Percentiles rank a stretch among this genome's conserved stretches.
Evolutionary conservation across 30 jellyfish, hydroid and myxozoan genomes (phyloP).

Genomic region (Chrysaora quinquecirrha): DNA sequence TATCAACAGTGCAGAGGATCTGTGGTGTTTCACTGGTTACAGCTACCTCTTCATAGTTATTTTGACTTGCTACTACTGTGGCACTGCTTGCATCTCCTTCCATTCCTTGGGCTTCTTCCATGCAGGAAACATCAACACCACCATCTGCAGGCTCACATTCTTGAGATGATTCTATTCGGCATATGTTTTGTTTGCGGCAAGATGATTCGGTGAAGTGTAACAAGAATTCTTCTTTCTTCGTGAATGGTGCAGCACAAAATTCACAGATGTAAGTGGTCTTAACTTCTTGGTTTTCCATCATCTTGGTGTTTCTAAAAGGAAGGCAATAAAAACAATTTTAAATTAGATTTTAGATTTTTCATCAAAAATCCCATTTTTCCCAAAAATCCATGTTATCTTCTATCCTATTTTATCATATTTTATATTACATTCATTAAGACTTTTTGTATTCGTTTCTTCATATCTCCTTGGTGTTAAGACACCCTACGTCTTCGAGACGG

Average conservation of each 20-base stretch:
- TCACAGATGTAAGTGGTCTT: constrained; percentile 45
- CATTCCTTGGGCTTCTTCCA: neutral
- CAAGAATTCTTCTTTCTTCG: constrained; percentile 50
- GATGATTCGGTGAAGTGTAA: constrained; percentile 61
- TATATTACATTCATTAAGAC: too few species aligned
- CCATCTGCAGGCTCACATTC: neutral
- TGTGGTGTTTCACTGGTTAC: constrained; percentile 33
- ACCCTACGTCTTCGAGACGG: too few species aligned
- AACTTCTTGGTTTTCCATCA: constrained; percentile 2
- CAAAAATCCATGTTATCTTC: too few species aligned
- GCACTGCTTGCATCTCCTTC: neutral
- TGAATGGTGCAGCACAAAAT: constrained; percentile 55
- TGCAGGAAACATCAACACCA: neutral
- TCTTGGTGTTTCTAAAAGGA: neutral
- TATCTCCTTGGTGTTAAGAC: too few species aligned
- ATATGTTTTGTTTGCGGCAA: constrained; percentile 45
- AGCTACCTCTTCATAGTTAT: neutral
- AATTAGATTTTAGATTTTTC: too few species aligned
- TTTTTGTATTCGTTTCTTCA: too few species aligned
- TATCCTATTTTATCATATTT: too few species aligned
- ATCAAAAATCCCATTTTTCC: too few species aligned
- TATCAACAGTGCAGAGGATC: constrained; percentile 65
- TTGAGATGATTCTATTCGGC: constrained; percentile 52
- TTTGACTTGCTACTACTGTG: neutral
- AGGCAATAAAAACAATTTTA: too few species aligned